These are phyloP conservation scores for Dinoponera quadriceps DNA, from an alignment of 1,140 invertebrate species.

Conservation along the genomic window DNA sequence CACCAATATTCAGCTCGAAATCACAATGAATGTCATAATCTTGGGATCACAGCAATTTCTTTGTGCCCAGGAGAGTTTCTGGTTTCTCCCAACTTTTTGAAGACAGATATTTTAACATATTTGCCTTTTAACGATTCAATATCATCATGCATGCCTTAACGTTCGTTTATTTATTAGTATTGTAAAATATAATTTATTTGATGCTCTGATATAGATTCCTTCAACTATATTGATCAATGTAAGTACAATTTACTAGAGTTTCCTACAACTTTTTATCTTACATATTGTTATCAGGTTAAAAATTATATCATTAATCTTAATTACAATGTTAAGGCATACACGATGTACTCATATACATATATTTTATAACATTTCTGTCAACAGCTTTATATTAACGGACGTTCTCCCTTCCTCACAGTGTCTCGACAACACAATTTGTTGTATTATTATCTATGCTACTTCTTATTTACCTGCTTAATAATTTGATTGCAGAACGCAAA, in stretches of 20 bases:
- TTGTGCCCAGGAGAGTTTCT: background rate
- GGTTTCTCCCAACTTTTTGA: no score
- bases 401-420: no score
- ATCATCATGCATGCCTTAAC: background rate
- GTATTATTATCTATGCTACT: background rate
- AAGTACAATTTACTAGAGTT: no score
- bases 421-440: no score
- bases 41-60: background rate
- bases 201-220: no score
- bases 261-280: no score
- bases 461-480: background rate
- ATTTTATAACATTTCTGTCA: conserved; percentile 19
- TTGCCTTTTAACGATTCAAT: background rate
- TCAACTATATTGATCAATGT: no score
- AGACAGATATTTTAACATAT: background rate
- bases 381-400: background rate
- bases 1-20: background rate
- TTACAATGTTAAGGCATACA: no score
- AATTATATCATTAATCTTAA: no score
- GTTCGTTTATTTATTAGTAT: background rate
- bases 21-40: background rate
- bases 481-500: conserved; percentile 89
- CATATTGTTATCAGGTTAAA: no score
- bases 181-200: no score
- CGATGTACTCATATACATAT: background rate